Evolutionary conservation across 1,140 invertebrate genomes (phyloP), one percentile per base, ranked within the genome.

Genomic region (Polyergus mexicanus): DNA sequence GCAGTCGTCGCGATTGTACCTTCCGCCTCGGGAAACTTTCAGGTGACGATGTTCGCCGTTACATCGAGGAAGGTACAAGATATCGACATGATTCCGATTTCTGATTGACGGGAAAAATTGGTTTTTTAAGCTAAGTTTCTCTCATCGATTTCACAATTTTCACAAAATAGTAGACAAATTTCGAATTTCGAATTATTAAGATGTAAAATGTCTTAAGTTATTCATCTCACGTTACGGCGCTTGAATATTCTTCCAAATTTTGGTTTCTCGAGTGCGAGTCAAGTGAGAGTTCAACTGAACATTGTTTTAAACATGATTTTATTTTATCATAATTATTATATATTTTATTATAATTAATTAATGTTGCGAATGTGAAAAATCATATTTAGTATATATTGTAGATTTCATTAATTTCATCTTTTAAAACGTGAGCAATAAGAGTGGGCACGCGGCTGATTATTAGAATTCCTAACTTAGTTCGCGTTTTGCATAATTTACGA

Each of bases 1-100:
- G 68, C 78, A 74, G 68, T 83, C 78, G 78, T 83, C 78, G 68
- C 54, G 78, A 83, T 83, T 83, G 54, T 83, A 83, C 78, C 68
- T 72, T 74, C 68, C 66, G 68, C 63, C 63, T 80, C 44, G 41
- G 78, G 38, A 13, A 83, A 83, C 68, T 83, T 83, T 83, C 78
- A 83, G 78, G 68, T 74, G 56, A 80, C 63, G 63, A 74, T 83
- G 78, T 74, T 74, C 54, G n/a, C 68, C 54, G 78, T 74, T 74
- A 35, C 68, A 60, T 13, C 54, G 54, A 60, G 78, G 25, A 72
- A 83, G 68, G 68, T 74, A 62, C 77, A 83, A 72, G 68, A 83
- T 83, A 83, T 83, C 68, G 68, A 83, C 78, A 83, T 60, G 68
- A 83, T 74, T 83, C n/a, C 78, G 11, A 71, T 72, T 58, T 69